These are phyloP conservation scores for Achroia grisella DNA, from an alignment of 1,140 invertebrate species.

Conservation along the genomic window DNA sequence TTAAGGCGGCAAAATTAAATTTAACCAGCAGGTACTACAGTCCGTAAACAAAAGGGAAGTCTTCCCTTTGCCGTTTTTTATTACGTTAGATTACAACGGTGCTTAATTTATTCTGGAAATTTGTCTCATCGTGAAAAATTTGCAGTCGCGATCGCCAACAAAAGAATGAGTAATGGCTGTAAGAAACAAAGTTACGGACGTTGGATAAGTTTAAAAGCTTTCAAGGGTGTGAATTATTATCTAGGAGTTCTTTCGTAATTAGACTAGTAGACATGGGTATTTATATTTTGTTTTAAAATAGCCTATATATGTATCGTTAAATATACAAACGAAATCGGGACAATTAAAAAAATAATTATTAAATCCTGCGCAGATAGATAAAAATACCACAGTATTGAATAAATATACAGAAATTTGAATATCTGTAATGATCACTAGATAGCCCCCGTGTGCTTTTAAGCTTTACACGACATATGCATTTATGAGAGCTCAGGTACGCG, in stretches of 20 bases:
- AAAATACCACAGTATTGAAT: too few relatives aligned
- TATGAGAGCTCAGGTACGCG: too few relatives aligned
- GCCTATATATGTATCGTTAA: too few relatives aligned
- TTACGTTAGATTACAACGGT: slow-evolving; percentile 61
- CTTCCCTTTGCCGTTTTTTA: slow-evolving; percentile 43
- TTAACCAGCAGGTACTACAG: not conserved
- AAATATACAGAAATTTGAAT: too few relatives aligned
- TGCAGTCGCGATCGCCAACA: slow-evolving; percentile 63
- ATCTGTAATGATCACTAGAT: too few relatives aligned
- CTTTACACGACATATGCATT: too few relatives aligned
- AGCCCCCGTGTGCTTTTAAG: too few relatives aligned
- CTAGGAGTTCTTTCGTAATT: slow-evolving; percentile 36
- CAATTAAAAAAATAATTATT: too few relatives aligned
- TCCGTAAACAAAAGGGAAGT: slow-evolving; percentile 32
- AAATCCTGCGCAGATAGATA: too few relatives aligned
- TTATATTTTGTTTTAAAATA: too few relatives aligned
- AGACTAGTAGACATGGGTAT: slow-evolving; percentile 16
- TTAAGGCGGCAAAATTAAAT: not conserved
- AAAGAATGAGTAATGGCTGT: slow-evolving; percentile 68
- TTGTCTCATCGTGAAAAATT: slow-evolving; percentile 71
- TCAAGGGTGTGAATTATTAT: slow-evolving; percentile 66
- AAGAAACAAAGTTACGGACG: slow-evolving; percentile 66
- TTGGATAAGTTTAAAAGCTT: slow-evolving; percentile 55
- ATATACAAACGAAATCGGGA: too few relatives aligned
- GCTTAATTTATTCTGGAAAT: slow-evolving; percentile 71